Conservation (phyloP, 1,140 invertebrate genomes). For the Steinernema feltiae region DNA sequence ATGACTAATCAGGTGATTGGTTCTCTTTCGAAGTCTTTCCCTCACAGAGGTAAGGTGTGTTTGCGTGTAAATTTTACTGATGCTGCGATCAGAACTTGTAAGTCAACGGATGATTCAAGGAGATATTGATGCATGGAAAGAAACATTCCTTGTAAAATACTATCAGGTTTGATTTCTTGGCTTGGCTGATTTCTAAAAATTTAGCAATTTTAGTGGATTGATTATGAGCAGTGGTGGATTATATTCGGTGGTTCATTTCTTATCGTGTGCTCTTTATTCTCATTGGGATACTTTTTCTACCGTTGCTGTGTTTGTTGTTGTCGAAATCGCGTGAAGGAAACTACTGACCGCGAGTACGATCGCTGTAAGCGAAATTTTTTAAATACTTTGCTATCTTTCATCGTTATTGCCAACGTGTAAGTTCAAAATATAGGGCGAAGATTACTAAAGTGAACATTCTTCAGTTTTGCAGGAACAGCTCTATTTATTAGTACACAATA, state of each 20-base stretch:
- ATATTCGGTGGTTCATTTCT: conserved; percentile 28
- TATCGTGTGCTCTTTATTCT: conserved; percentile 34
- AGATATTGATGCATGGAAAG: conserved; percentile 21
- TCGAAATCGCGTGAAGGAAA: conserved; percentile 16
- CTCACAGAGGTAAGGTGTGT: conserved; percentile 31
- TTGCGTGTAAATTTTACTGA: not conserved
- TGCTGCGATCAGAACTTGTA: conserved; percentile 14
- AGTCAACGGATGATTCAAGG: conserved; percentile 20
- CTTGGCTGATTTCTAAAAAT: conserved; percentile 25
- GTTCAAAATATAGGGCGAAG: conserved; percentile 16
- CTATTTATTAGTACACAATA: conserved; percentile 54
- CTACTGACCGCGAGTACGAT: conserved; percentile 44
- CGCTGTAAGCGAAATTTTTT: conserved; percentile 42
- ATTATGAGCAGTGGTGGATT: conserved; percentile 50
- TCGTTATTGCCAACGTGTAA: conserved; percentile 50
- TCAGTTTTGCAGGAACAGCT: conserved; percentile 48
- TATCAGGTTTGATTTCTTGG: conserved; percentile 16
- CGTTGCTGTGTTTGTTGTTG: conserved; percentile 48
- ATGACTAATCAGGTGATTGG: conserved; percentile 43
- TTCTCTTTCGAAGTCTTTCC: conserved; percentile 41
- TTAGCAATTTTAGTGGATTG: conserved; percentile 39
- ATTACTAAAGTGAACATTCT: conserved; percentile 13
- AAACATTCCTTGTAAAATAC: conserved; percentile 19
- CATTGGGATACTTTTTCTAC: conserved; percentile 43
- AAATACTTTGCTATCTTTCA: conserved; percentile 39